Evolutionary conservation across 2,888 invertebrate genomes (phyloP), one percentile per base, ranked within the genome.

Genomic region (Heterodera filipjevi): DNA sequence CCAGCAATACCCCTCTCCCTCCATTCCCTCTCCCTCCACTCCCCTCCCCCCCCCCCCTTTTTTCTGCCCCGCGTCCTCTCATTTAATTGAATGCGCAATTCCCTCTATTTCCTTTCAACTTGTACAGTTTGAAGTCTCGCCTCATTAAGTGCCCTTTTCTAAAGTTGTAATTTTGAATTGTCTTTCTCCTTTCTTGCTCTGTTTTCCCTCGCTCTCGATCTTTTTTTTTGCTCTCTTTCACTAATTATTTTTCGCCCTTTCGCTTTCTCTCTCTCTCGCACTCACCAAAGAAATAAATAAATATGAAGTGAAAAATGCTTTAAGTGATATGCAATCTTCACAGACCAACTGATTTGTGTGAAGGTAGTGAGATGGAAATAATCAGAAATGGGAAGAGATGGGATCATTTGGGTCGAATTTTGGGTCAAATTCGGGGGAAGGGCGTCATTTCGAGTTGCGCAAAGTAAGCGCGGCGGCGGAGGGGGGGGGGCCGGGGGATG

Each of bases 41-140:
- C n/a, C 59, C 59, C 5, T n/a, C 10, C 27, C 22, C 59, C 59
- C 5, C 46, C 19, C 19, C 19, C 44, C 44, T 44, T 44, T 44
- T 12, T 10, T 44, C 12, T 12, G 44, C 44, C 44, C 44, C 44
- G 5, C 44, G 44, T 5, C 8, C 46, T 16, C 12, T 14, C 46
- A 49, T 49, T 53, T 59, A 59, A 59, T 59, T 59, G 59, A 59
- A 59, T 59, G 59, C 59, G 59, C 59, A 59, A 59, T 59, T 59
- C 59, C 22, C 27, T 59, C 59, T 27, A 22, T 59, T n/a, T n/a
- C 0, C 59, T 14, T 44, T 44, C 44, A 44, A n/a, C 59, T 22
- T 27, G 59, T 16, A 59, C n/a, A n/a, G 59, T 59, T 59, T 27
- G n/a, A 59, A 59, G 59, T 2, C 59, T n/a, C 59, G 59, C n/a